Conservation (phyloP, 1,140 invertebrate genomes). For the Eueides isabella region DNA sequence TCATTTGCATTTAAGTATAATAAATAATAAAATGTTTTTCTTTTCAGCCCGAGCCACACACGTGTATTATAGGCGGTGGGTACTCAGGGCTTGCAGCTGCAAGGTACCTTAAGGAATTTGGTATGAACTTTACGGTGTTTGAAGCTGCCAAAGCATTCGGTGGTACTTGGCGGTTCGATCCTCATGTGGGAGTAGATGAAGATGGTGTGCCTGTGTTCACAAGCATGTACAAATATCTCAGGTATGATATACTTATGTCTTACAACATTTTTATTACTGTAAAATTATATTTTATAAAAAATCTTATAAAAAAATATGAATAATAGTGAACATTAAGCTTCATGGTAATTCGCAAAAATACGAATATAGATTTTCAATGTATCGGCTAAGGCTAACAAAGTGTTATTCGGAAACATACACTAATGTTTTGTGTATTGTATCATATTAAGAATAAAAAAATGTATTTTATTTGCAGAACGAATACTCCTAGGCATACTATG, state of each 20-base stretch:
- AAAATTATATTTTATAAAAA: not conserved
- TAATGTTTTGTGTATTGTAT: too few relatives aligned
- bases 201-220: conserved; percentile 86
- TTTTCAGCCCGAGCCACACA: conserved; percentile 49
- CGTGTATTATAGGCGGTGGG: conserved; percentile 73
- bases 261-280: not conserved
- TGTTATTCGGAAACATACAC: too few relatives aligned
- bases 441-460: too few relatives aligned
- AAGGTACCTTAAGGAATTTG: conserved; percentile 64
- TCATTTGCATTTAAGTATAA: too few relatives aligned
- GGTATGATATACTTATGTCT: conserved; percentile 80
- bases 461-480: conserved; percentile 62
- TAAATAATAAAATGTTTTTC: not conserved
- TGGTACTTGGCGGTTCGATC: conserved; percentile 89
- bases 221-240: conserved; percentile 88
- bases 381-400: too few relatives aligned
- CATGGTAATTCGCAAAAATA: too few relatives aligned
- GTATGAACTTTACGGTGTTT: conserved; percentile 80
- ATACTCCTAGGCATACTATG: conserved; percentile 76
- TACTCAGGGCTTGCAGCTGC: conserved; percentile 67
- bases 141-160: conserved; percentile 86
- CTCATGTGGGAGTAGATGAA: conserved; percentile 83
- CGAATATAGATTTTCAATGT: too few relatives aligned
- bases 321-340: too few relatives aligned
- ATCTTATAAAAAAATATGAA: too few relatives aligned